Evolutionary conservation across 2,113 vertebrate genomes (phyloP).

Genomic region (Catharus bicknelli): DNA sequence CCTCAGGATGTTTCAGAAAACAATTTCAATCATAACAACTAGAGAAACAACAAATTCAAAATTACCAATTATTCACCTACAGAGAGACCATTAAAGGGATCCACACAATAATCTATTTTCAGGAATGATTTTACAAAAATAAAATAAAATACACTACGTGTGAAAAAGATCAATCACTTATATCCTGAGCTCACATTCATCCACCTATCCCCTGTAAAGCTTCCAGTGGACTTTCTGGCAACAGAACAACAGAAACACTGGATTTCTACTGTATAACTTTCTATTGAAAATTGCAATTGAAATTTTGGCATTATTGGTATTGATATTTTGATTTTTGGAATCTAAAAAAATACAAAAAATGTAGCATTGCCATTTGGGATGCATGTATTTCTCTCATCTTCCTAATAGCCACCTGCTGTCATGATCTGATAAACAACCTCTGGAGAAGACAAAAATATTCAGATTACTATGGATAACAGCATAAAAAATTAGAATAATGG

Average conservation of each 20-base stretch:
- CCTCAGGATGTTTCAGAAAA: background rate
- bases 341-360: background rate
- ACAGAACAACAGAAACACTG: background rate
- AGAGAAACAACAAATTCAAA: background rate
- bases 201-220: background rate
- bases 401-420: background rate
- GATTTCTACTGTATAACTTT: background rate
- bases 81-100: background rate
- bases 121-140: background rate
- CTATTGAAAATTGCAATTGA: background rate
- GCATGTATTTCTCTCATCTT: background rate
- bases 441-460: background rate
- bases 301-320: background rate
- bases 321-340: background rate
- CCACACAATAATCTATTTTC: background rate
- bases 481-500: background rate
- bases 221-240: background rate
- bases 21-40: background rate
- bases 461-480: background rate
- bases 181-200: background rate
- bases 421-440: background rate
- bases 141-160: background rate
- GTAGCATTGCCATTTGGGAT: background rate
- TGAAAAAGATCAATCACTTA: background rate
- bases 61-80: background rate